Percentiles rank a stretch among this genome's conserved stretches.
These are phyloP conservation scores for Bradysia coprophila DNA, from an alignment of 1,140 invertebrate genomes.

Conservation along the genomic window DNA sequence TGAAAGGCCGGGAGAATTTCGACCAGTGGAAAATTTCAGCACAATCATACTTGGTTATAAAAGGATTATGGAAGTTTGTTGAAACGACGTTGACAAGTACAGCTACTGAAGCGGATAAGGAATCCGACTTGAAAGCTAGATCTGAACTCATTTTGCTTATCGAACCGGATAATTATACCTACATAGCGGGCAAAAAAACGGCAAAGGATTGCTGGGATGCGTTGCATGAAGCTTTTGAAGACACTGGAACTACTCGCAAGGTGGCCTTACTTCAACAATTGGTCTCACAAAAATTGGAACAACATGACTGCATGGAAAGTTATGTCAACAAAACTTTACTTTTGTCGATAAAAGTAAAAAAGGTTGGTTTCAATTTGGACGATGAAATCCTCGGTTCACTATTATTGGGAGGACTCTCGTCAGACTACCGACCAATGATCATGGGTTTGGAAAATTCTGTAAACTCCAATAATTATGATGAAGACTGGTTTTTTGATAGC, in stretches of 20 bases:
- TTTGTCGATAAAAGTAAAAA: neutral
- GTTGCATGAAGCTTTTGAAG: neutral
- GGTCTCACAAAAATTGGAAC: neutral
- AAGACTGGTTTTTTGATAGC: too few relatives aligned
- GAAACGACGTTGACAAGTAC: too few relatives aligned
- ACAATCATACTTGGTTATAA: neutral
- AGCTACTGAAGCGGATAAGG: too few relatives aligned
- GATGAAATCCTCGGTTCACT: constrained; percentile 2
- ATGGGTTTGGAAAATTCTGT: too few relatives aligned
- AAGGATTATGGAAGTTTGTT: neutral
- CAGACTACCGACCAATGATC: too few relatives aligned
- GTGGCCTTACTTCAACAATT: neutral
- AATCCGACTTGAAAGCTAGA: too few relatives aligned
- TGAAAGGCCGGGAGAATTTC: neutral
- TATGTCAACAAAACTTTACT: constrained; percentile 3
- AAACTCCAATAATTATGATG: too few relatives aligned
- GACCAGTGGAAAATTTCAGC: neutral
- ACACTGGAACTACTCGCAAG: constrained; percentile 3
- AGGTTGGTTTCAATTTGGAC: neutral
- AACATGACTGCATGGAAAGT: constrained; percentile 3
- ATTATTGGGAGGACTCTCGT: constrained; percentile 3
- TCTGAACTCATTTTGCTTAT: neutral
- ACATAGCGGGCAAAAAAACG: constrained; percentile 3
- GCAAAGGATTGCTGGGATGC: constrained; percentile 5
- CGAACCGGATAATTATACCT: neutral